Percentiles rank a stretch among this genome's conserved stretches.
Evolutionary conservation across 2,113 vertebrate species (phyloP).

Genomic region (Ictalurus furcatus): DNA sequence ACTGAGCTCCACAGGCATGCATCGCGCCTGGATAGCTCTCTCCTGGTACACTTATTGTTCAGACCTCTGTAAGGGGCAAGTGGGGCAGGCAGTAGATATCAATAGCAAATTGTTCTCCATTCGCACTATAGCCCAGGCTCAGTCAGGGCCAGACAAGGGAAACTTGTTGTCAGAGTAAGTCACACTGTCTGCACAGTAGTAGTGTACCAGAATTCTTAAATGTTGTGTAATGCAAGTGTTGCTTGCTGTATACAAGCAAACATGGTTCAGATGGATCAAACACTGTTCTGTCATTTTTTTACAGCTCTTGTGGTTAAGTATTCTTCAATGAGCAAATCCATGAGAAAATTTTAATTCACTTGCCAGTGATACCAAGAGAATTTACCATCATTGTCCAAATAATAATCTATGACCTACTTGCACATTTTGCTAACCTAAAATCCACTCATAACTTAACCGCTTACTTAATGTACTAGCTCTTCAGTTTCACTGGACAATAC

Average conservation of each 20-base stretch:
- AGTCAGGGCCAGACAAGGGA: slow-evolving; percentile 59
- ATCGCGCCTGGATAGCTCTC: slow-evolving; percentile 48
- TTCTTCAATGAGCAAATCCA: not conserved
- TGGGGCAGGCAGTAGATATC: slow-evolving; percentile 58
- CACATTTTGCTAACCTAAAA: not conserved
- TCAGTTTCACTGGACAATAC: not conserved
- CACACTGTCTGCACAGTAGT: slow-evolving; percentile 15
- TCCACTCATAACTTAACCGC: not conserved
- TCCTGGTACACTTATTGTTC: slow-evolving; percentile 56
- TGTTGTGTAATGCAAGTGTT: slow-evolving; percentile 21
- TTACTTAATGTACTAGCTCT: not conserved
- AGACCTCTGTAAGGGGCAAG: slow-evolving; percentile 40
- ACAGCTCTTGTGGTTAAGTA: not conserved
- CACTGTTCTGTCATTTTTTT: not conserved
- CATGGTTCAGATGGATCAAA: not conserved
- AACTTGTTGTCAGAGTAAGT: slow-evolving; percentile 51
- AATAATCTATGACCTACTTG: not conserved
- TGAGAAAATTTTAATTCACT: not conserved
- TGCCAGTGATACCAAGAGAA: not conserved
- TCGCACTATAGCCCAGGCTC: slow-evolving; percentile 48
- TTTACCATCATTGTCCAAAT: not conserved
- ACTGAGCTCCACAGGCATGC: slow-evolving; percentile 24
- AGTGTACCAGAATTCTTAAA: not conserved
- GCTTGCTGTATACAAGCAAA: not conserved
- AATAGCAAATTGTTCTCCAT: slow-evolving; percentile 61